Evolutionary conservation across 2,113 vertebrate genomes (phyloP).

Genomic region (Carassius auratus): DNA sequence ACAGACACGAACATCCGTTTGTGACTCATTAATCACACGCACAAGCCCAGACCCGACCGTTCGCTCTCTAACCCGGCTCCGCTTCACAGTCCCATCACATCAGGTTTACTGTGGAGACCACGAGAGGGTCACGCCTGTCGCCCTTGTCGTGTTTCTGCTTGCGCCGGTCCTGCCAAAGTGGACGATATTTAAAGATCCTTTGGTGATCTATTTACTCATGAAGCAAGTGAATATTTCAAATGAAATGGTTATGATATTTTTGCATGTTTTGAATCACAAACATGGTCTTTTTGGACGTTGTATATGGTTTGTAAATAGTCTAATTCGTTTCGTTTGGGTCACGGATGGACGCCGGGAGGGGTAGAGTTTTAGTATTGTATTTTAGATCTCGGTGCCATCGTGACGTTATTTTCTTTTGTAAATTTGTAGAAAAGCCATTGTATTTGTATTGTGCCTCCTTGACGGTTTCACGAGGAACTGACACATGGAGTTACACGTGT

Average conservation of each 20-base stretch:
- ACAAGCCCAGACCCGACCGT: neutral
- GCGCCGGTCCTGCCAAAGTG: constrained; percentile 68
- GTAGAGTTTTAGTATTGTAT: constrained; percentile 61
- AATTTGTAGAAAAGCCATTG: constrained; percentile 69
- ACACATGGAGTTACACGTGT: neutral
- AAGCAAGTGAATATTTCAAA: constrained; percentile 76
- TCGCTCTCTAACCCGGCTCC: too few species aligned
- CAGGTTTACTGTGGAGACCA: neutral
- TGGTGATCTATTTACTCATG: constrained; percentile 69
- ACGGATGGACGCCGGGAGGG: constrained; percentile 32
- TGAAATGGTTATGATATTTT: constrained; percentile 75
- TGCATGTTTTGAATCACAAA: constrained; percentile 75
- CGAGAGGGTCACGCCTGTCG: neutral
- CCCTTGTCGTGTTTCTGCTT: neutral
- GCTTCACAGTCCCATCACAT: neutral
- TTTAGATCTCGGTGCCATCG: too few species aligned
- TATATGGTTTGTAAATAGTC: constrained; percentile 83
- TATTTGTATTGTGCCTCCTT: constrained; percentile 58
- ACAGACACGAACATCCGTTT: neutral
- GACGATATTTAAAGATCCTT: constrained; percentile 76
- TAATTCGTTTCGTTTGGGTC: constrained; percentile 62
- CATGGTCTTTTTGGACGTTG: constrained; percentile 77
- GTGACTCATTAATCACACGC: neutral
- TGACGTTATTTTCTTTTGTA: constrained; percentile 58
- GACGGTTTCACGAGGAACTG: constrained; percentile 40